These are phyloP conservation scores for Alosa alosa DNA, from an alignment of 2,113 vertebrate genomes.

Conservation along the genomic window DNA sequence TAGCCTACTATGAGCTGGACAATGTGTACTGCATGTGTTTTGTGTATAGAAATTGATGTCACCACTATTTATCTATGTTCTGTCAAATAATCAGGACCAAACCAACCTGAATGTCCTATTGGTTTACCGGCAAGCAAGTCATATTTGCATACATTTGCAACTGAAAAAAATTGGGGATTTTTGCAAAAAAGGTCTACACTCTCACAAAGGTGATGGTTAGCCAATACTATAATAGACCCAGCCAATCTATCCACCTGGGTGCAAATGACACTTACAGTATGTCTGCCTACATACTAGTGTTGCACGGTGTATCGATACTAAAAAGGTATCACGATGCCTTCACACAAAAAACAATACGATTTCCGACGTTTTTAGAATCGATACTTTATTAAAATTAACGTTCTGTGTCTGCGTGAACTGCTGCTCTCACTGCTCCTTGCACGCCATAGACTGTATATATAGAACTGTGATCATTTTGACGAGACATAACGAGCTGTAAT, in stretches of 20 bases:
- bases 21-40: not conserved
- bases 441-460: no score
- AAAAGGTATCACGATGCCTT: no score
- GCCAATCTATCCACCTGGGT: not conserved
- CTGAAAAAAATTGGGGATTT: not conserved
- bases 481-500: no score
- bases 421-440: no score
- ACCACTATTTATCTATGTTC: not conserved
- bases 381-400: no score
- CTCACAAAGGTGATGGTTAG: not conserved
- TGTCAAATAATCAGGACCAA: not conserved
- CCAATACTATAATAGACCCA: not conserved
- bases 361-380: no score
- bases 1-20: not conserved
- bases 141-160: not conserved
- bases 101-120: not conserved
- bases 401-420: no score
- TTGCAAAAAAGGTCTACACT: not conserved
- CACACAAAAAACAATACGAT: no score
- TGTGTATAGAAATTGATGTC: not conserved
- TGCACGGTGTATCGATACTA: no score
- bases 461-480: no score
- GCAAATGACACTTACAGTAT: not conserved
- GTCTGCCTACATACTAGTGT: not conserved
- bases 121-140: not conserved